phyloP scores from a whole-genome alignment of 1,140 invertebrate species.

The Coelopa frigida region DNA sequence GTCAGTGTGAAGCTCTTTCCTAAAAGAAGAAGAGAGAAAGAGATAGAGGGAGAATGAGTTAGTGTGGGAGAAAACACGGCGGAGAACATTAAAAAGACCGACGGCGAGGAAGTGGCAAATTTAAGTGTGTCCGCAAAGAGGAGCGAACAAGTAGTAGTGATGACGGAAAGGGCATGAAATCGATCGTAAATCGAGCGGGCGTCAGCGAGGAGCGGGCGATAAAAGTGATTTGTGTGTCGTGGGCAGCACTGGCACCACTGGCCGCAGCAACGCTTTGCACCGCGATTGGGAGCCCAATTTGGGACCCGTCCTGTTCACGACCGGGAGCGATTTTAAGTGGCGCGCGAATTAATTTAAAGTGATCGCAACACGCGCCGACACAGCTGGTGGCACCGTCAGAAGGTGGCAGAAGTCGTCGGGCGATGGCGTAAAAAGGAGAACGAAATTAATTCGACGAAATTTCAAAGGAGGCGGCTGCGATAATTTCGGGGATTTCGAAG shows the following conservation, averaged over 20 bases:
- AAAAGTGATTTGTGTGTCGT: neutral
- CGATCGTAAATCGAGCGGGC: too few relatives aligned
- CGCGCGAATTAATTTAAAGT: slow-evolving; percentile 15
- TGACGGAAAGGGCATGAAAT: too few relatives aligned
- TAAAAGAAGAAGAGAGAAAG: slow-evolving; percentile 51
- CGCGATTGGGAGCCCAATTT: neutral
- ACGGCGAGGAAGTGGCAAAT: neutral
- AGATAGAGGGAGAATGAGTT: too few relatives aligned
- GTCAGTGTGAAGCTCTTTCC: slow-evolving; percentile 97
- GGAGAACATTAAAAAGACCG: slow-evolving; percentile 24
- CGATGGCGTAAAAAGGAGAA: too few relatives aligned
- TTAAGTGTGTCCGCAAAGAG: neutral
- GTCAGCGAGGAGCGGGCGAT: too few relatives aligned
- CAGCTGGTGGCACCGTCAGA: slow-evolving; percentile 12
- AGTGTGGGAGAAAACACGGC: too few relatives aligned
- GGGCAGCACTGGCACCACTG: too few relatives aligned
- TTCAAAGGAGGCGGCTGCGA: too few relatives aligned
- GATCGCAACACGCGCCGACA: slow-evolving; percentile 17
- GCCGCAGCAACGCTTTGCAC: too few relatives aligned
- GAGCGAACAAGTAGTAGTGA: too few relatives aligned
- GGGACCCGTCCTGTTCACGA: neutral
- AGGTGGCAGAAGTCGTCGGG: slow-evolving; percentile 1
- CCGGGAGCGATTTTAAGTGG: neutral
- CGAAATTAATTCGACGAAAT: too few relatives aligned
- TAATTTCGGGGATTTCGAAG: too few relatives aligned